A percentile compares a stretch with the other conserved stretches of the same genome.
Conservation (phyloP, 1,140 invertebrate genomes). For the Contarinia nasturtii region DNA sequence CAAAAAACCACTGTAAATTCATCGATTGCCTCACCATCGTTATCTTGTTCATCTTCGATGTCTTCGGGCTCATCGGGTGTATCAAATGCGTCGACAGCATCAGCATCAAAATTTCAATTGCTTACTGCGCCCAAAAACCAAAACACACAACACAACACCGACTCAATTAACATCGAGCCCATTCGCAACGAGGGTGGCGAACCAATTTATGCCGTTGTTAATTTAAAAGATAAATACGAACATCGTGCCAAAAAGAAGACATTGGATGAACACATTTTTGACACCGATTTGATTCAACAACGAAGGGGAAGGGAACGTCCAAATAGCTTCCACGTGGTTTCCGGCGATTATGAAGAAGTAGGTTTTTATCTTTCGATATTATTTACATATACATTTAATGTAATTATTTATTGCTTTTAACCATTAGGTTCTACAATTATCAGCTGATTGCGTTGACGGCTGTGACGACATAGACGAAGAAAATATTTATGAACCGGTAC, state of each 20-base stretch:
- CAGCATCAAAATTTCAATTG: too few relatives aligned
- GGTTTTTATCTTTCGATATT: not conserved
- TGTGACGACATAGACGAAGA: conserved; percentile 1
- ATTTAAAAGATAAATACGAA: conserved; percentile 7
- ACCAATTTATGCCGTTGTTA: conserved; percentile 8
- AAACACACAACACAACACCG: too few relatives aligned
- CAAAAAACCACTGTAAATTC: too few relatives aligned
- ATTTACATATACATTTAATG: too few relatives aligned
- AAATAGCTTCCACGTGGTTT: not conserved
- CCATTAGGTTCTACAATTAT: conserved; percentile 1
- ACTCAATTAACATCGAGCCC: not conserved
- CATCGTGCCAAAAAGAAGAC: not conserved
- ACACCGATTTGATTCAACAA: not conserved
- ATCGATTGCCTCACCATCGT: too few relatives aligned
- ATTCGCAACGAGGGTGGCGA: not conserved
- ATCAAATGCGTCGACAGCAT: too few relatives aligned
- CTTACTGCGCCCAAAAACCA: too few relatives aligned
- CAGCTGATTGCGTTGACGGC: not conserved
- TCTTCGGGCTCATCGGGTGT: too few relatives aligned
- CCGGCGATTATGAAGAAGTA: conserved; percentile 4
- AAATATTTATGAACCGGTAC: conserved; percentile 9
- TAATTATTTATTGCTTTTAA: too few relatives aligned
- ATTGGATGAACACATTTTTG: not conserved
- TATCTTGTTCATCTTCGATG: too few relatives aligned
- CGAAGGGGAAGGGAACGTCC: conserved; percentile 2